Percentiles rank a stretch among this genome's conserved stretches.
These are phyloP conservation scores for Psittacus erithacus DNA, from an alignment of 2,113 vertebrate species.

Conservation along the genomic window DNA sequence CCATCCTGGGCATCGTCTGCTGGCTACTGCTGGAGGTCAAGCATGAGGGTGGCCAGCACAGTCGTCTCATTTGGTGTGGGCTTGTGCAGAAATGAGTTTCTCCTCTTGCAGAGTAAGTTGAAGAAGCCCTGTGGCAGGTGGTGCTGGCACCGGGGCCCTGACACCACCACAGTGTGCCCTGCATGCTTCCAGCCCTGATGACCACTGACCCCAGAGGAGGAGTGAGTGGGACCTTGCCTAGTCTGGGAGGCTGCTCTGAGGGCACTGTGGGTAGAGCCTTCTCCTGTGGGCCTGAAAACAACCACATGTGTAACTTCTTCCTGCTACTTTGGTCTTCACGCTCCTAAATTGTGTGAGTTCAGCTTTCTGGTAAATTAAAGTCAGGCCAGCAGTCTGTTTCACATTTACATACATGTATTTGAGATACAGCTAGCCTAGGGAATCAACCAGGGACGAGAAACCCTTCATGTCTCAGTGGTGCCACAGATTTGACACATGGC, in stretches of 20 bases:
- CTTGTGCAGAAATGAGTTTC: neutral
- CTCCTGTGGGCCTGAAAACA: neutral
- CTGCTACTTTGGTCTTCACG: neutral
- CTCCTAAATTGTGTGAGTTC: neutral
- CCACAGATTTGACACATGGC: neutral
- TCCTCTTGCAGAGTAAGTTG: rapidly evolving
- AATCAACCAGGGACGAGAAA: neutral
- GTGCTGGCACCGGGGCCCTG: rapidly evolving
- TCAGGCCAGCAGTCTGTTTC: neutral
- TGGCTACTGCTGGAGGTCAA: neutral
- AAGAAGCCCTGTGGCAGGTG: neutral
- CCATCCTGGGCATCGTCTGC: rapidly evolving
- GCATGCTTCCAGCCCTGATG: neutral
- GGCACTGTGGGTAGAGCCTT: rapidly evolving
- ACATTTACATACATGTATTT: neutral
- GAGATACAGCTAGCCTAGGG: neutral
- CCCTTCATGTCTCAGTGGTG: rapidly evolving
- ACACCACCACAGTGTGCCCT: rapidly evolving
- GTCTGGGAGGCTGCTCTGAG: neutral
- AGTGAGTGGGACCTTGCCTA: neutral
- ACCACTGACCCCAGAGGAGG: neutral
- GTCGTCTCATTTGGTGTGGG: neutral
- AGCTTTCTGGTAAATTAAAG: constrained; percentile 1
- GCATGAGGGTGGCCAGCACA: neutral
- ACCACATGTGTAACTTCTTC: neutral